A percentile compares a stretch with the other conserved stretches of the same genome.
These are phyloP conservation scores for Oligia strigilis DNA, from an alignment of 2,888 invertebrate genomes.

Conservation along the genomic window DNA sequence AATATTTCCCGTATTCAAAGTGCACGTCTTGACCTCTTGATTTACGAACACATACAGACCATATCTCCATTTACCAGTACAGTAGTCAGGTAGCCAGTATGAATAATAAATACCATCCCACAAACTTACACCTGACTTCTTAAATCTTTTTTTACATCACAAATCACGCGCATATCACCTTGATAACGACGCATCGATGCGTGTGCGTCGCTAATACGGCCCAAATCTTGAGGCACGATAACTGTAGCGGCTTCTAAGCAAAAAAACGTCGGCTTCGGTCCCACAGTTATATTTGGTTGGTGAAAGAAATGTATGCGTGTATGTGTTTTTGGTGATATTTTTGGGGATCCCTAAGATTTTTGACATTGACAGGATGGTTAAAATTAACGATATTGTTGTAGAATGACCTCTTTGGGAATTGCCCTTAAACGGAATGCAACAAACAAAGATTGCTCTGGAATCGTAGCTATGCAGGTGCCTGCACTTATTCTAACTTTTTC, in stretches of 20 bases:
- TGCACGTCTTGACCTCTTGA: background rate
- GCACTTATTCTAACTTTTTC: slow-evolving; percentile 7
- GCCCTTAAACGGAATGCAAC: background rate
- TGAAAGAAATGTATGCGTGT: slow-evolving; percentile 46
- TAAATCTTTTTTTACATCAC: slow-evolving; percentile 53
- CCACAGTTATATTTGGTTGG: slow-evolving; percentile 54
- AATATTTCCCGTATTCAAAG: background rate
- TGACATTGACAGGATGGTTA: too few species aligned
- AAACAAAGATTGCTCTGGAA: background rate
- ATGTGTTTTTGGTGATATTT: slow-evolving; percentile 43
- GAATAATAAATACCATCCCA: slow-evolving; percentile 36
- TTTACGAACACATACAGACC: background rate
- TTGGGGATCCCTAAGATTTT: background rate
- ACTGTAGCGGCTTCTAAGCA: slow-evolving; percentile 62
- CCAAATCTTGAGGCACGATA: slow-evolving; percentile 62
- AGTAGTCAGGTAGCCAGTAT: slow-evolving; percentile 17
- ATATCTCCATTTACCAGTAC: slow-evolving; percentile 4
- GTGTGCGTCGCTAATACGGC: slow-evolving; percentile 63
- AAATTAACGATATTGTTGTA: background rate
- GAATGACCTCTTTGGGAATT: background rate
- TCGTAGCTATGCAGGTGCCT: slow-evolving; percentile 14
- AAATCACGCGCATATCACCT: slow-evolving; percentile 60
- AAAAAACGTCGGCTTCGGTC: slow-evolving; percentile 40
- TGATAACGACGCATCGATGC: slow-evolving; percentile 65
- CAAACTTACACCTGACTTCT: slow-evolving; percentile 49